Conservation (phyloP, 2,797 vertebrate species). For the Fringilla coelebs region DNA sequence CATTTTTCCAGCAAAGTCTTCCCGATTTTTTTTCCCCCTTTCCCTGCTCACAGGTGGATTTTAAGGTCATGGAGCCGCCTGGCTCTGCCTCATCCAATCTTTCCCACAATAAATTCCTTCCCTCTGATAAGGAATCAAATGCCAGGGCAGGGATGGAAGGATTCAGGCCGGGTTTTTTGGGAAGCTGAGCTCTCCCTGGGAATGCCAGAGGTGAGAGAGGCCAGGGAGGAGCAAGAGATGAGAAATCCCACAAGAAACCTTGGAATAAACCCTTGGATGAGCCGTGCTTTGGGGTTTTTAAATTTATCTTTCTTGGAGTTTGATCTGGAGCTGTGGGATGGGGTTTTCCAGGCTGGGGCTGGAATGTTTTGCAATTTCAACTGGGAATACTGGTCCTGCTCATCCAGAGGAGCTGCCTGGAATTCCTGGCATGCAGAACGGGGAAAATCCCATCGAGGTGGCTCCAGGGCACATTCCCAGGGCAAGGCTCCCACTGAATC, state of each 20-base stretch:
- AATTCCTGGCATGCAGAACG: background rate
- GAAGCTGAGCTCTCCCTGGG: background rate
- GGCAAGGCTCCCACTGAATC: background rate
- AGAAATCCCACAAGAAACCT: background rate
- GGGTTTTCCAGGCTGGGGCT: background rate
- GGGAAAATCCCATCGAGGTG: background rate
- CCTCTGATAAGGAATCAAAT: constrained; percentile 13
- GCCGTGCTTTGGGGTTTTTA: rapidly evolving
- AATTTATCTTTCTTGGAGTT: rapidly evolving
- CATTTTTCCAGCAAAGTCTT: constrained; percentile 16
- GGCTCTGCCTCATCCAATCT: constrained; percentile 11
- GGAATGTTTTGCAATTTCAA: background rate
- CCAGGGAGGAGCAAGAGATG: rapidly evolving
- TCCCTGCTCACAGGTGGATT: constrained; percentile 9
- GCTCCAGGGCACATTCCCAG: background rate
- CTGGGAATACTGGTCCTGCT: background rate
- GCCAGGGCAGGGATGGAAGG: background rate
- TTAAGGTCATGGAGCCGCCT: background rate
- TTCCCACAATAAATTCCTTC: constrained; percentile 37
- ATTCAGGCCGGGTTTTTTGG: rapidly evolving
- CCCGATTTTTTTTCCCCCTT: rapidly evolving
- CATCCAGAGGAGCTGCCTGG: rapidly evolving
- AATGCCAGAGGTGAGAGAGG: background rate
- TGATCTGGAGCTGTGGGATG: background rate
- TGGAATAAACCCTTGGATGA: background rate